Evolutionary conservation across 2,113 vertebrate genomes (phyloP).

Genomic region (Nymphicus hollandicus): DNA sequence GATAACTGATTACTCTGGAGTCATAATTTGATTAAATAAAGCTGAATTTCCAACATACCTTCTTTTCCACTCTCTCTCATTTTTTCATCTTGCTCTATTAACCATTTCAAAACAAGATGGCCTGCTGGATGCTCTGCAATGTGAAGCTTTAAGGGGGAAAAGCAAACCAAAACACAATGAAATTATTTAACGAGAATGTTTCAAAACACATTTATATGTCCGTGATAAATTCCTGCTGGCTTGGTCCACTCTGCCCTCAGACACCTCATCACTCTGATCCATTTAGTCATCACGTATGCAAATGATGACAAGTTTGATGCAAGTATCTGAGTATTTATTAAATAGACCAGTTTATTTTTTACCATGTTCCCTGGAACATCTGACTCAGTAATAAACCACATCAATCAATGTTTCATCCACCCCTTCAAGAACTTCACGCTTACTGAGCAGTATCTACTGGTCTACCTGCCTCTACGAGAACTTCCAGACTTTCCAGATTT

Average conservation of each 20-base stretch:
- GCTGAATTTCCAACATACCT: constrained; percentile 72
- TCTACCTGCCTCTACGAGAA: neutral
- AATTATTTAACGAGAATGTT: neutral
- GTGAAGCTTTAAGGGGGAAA: constrained; percentile 81
- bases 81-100: constrained; percentile 89
- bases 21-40: neutral
- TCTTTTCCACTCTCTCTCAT: constrained; percentile 79
- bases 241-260: neutral
- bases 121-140: constrained; percentile 93
- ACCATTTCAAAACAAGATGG: constrained; percentile 94
- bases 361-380: neutral
- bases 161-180: neutral
- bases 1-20: neutral
- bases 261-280: neutral
- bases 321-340: neutral
- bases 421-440: neutral
- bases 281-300: neutral
- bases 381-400: neutral
- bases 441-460: neutral
- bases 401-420: neutral
- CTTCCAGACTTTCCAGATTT: neutral
- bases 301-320: neutral
- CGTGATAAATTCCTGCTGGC: neutral
- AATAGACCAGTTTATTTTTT: neutral
- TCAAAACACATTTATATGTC: neutral